Base-by-base conservation (phyloP, 2,797 vertebrate genomes). In the Lycodopsis pacificus region DNA sequence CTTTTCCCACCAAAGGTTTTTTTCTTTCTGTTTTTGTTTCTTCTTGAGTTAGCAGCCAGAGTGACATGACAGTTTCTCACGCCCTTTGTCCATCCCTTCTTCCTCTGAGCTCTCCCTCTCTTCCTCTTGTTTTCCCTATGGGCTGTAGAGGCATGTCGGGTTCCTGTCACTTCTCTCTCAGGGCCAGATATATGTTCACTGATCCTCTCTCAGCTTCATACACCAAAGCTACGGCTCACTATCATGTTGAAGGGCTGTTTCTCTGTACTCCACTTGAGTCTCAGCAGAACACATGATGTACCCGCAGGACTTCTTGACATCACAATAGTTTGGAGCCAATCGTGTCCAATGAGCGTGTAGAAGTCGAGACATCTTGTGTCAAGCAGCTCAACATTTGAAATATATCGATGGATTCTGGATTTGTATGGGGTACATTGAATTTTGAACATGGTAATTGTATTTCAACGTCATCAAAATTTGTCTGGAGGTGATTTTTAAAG, bases 21-120 rank as follows among this genome's bases (percentile, higher is more conserved):
- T 15, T 27, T 17, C 22, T 14, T 56, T 63, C 11, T 32, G 4
- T 71, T 65, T 66, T 59, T 56, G 11, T 40, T 75, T 78, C 40
- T 17, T 25, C 54, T 67, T 22, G 10, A 63, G 36, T 74, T 77
- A 44, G 62, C 42, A 56, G 78, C 68, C 20, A 3, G 13, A 38
- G 65, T 88, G 83, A 92, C 91, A 82, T 85, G 88, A 81, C 61
- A 19, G 27, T 81, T 95, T 96, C 94, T 92, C 94, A 96, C 83
- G 93, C 84, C 86, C 93, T 89, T 76, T 87, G 77, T 73, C 77
- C 68, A 56, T 62, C 67, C 42, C 69, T 46, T 44, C 82, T 83
- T 91, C 89, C 88, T 86, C 65, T 71, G 53, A 67, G 76, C 76
- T 25, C 69, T 71, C 64, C 83, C 71, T 57, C 80, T 68, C 71